Evolutionary conservation across 2,113 vertebrate species (phyloP).

Genomic region (Ciconia maguari): DNA sequence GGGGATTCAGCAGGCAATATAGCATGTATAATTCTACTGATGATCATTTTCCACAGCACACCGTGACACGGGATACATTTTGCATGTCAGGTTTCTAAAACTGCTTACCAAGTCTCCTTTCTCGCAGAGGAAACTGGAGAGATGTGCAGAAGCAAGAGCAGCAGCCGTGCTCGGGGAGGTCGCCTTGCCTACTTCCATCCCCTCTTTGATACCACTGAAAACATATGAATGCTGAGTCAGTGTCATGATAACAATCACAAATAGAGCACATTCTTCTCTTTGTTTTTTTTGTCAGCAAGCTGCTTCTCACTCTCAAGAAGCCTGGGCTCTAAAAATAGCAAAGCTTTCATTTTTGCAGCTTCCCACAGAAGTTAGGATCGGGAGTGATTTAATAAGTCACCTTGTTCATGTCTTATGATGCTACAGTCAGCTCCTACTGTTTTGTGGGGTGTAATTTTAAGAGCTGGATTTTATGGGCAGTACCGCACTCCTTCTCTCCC

Average conservation of each 20-base stretch:
- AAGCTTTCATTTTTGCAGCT: not conserved
- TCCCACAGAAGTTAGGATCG: not conserved
- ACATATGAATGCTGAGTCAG: not conserved
- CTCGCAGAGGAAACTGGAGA: rapidly evolving
- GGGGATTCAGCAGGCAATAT: constrained; percentile 13
- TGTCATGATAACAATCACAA: not conserved
- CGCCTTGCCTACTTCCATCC: rapidly evolving
- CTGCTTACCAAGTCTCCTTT: not conserved
- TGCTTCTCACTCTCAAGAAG: not conserved
- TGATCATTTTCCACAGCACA: constrained; percentile 10
- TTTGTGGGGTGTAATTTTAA: not conserved
- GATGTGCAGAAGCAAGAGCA: not conserved
- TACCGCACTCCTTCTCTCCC: not conserved
- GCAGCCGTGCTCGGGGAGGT: rapidly evolving
- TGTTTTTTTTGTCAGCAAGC: not conserved
- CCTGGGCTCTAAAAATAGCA: not conserved
- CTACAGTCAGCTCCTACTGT: not conserved
- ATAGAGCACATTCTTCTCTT: not conserved
- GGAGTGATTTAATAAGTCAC: not conserved
- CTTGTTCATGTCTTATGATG: not conserved
- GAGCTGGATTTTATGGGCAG: not conserved
- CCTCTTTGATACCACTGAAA: not conserved
- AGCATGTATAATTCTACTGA: constrained; percentile 27
- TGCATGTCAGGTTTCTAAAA: not conserved
- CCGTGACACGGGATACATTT: not conserved